These are phyloP conservation scores for Suillia variegata DNA, from an alignment of 2,888 invertebrate species.

Conservation along the genomic window DNA sequence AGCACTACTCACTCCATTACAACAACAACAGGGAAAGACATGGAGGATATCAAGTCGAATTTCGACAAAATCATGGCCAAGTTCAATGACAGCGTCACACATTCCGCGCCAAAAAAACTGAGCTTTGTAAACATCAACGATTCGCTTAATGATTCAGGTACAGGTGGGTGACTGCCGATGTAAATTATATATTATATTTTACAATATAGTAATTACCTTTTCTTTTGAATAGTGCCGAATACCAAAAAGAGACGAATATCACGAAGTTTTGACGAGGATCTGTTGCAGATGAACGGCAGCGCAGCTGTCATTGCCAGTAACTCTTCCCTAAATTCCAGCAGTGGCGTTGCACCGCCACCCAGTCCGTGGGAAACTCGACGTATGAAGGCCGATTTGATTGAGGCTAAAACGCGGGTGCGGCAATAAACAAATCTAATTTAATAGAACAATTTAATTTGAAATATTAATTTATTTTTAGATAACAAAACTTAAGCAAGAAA, in stretches of 20 bases:
- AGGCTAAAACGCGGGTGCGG: constrained; percentile 65
- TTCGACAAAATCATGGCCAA: constrained; percentile 57
- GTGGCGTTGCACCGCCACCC: constrained; percentile 29
- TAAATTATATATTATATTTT: background rate
- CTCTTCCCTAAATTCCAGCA: constrained; percentile 29
- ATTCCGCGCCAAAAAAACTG: constrained; percentile 56
- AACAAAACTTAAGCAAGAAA: constrained; percentile 60
- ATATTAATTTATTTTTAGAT: constrained; percentile 31
- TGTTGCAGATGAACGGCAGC: constrained; percentile 6
- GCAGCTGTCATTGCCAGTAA: constrained; percentile 23
- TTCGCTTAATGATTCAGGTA: constrained; percentile 42
- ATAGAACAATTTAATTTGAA: no score
- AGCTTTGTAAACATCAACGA: constrained; percentile 51
- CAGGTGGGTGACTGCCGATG: constrained; percentile 28
- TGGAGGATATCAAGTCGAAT: constrained; percentile 58
- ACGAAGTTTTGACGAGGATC: constrained; percentile 17
- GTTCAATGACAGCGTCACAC: constrained; percentile 53
- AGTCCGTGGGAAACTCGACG: constrained; percentile 71
- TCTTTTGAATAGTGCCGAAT: constrained; percentile 39
- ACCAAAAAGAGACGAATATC: constrained; percentile 54
- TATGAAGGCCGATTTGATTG: constrained; percentile 70
- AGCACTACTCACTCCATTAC: no score
- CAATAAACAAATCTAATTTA: constrained; percentile 18
- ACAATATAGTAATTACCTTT: background rate
- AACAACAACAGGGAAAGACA: no score